Base-by-base conservation (phyloP, 2,113 vertebrate genomes). In the Semnopithecus entellus region DNA sequence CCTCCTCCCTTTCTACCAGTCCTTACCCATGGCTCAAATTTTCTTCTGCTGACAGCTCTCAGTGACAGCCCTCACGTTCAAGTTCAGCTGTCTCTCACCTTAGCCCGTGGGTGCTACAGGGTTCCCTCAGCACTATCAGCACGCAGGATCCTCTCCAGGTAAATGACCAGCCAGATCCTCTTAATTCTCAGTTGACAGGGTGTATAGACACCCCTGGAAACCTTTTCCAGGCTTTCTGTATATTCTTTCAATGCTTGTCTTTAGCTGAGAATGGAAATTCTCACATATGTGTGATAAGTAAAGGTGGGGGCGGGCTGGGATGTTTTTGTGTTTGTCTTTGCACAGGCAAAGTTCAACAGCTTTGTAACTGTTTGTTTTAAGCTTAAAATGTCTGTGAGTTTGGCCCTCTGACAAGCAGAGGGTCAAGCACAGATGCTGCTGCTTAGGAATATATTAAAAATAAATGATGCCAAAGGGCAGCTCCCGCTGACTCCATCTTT, bases 301-400 rank as follows among this genome's bases (percentile, higher is more conserved):
- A 96, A 93, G 72, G 50, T 7, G 18, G 18, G 3, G 13, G 40
- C 87, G 90, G 52, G 17, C 78, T 30, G 61, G 88, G 17, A 57
- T 80, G 4, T 82, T 84, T 82, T 35, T 68, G 38, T 94, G 72
- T 82, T 96, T 82, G 38, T 88, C 57, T 94, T 40, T 8, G 59
- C 97, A 48, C 7, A 72, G 95, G 32, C 96, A 97, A 97, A 96
- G 95, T 95, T 89, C 95, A 64, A 64, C 61, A 95, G 52, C 86
- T 96, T 75, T 38, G 20, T 38, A 93, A 89, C 70, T 95, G 88
- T 97, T 98, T 97, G 50, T 85, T 97, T 97, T 97, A 86, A 96
- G 96, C 61, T 96, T 97, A 95, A 94, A 97, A 83, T 96, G 85
- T 94, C 96, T 96, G 86, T 48, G 82, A 97, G 48, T 91, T 75